phyloP scores from a whole-genome alignment of 2,888 invertebrate species.

The Dusona sp. region DNA sequence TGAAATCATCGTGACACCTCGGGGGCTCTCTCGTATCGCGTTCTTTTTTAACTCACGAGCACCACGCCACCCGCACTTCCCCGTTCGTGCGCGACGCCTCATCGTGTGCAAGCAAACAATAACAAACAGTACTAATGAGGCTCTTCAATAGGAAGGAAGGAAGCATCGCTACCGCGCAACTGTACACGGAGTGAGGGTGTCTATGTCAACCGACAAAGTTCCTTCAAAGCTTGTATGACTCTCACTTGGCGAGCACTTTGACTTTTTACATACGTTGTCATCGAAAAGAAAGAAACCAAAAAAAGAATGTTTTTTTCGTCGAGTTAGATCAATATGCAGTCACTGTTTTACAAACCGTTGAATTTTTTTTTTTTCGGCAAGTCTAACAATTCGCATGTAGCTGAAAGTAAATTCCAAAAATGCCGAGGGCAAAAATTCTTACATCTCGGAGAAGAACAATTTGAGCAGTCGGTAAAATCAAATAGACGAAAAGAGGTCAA shows the following conservation, averaged over 20 bases:
- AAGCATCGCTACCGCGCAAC: constrained; percentile 61
- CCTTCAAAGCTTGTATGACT: constrained; percentile 61
- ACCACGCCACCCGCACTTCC: constrained; percentile 49
- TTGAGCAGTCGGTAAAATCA: constrained; percentile 65
- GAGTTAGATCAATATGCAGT: constrained; percentile 49
- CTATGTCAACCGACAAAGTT: constrained; percentile 56
- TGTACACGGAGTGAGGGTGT: constrained; percentile 36
- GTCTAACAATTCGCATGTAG: neutral
- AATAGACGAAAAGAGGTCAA: constrained; percentile 65
- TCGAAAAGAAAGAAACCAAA: constrained; percentile 42
- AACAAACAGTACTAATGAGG: constrained; percentile 85
- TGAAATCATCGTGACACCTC: constrained; percentile 84
- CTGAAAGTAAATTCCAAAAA: constrained; percentile 46
- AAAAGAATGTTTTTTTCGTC: constrained; percentile 48
- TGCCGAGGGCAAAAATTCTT: constrained; percentile 54
- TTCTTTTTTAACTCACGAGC: constrained; percentile 77
- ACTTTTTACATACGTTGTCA: constrained; percentile 59
- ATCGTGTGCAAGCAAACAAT: constrained; percentile 83
- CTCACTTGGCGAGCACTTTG: constrained; percentile 61
- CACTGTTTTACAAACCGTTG: constrained; percentile 37
- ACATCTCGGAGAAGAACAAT: constrained; percentile 47
- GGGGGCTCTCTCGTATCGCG: constrained; percentile 82
- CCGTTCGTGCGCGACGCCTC: constrained; percentile 68
- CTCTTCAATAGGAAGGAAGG: constrained; percentile 81
- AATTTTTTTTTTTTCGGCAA: constrained; percentile 4